A percentile compares a stretch with the other conserved stretches of the same genome.
phyloP scores from a whole-genome alignment of 2,113 vertebrate genomes.

The Petrocephalus microphthalmus region DNA sequence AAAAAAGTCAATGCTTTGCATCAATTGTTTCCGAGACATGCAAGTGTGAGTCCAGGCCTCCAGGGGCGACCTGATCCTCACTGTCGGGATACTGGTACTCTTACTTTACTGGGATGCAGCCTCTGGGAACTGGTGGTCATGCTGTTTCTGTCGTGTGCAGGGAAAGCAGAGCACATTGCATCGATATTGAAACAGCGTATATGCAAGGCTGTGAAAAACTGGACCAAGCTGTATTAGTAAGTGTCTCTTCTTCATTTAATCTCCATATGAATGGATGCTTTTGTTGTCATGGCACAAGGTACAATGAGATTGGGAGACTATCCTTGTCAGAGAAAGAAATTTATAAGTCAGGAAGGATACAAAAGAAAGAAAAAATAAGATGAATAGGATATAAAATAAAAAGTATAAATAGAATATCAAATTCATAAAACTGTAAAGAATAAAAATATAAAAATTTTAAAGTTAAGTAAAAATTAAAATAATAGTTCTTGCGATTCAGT shows the following conservation, averaged over 20 bases:
- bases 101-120: neutral
- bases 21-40: slow-evolving; percentile 94
- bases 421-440: neutral
- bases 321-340: neutral
- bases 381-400: neutral
- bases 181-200: slow-evolving; percentile 88
- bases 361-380: neutral
- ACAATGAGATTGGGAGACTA: neutral
- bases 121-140: neutral
- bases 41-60: slow-evolving; percentile 69
- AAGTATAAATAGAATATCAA: neutral
- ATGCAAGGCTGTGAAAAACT: slow-evolving; percentile 84
- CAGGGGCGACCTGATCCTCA: neutral
- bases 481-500: neutral
- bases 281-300: neutral
- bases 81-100: neutral
- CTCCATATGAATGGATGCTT: neutral
- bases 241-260: slow-evolving; percentile 20
- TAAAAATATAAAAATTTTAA: neutral
- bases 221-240: slow-evolving; percentile 86
- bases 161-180: slow-evolving; percentile 85
- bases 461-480: neutral
- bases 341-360: neutral
- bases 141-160: slow-evolving; percentile 44
- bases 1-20: slow-evolving; percentile 90